Conservation (phyloP, 2,797 vertebrate species). For the Centropyge bicolor region DNA sequence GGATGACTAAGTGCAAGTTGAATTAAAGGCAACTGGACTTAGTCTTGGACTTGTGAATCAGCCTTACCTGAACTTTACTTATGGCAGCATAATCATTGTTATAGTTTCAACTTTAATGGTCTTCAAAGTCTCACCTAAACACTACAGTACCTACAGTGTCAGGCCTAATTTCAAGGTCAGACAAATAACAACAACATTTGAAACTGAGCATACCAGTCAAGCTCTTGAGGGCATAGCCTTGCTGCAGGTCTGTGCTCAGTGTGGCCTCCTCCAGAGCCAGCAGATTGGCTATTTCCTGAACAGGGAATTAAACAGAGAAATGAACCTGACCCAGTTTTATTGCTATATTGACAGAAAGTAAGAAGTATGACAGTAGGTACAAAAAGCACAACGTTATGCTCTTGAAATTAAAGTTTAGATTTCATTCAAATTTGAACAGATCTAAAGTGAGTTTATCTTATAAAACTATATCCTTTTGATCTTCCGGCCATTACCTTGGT, state of each 20-base stretch:
- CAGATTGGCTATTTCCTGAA: constrained; percentile 96
- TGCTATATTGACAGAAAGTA: background rate
- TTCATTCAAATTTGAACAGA: background rate
- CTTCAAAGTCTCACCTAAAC: background rate
- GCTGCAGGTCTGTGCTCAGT: constrained; percentile 96
- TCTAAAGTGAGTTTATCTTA: background rate
- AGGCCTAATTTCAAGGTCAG: background rate
- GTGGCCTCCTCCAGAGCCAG: constrained; percentile 97
- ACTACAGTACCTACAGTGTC: background rate
- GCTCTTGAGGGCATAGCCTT: constrained; percentile 98
- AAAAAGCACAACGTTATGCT: background rate
- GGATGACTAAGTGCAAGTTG: too few species aligned
- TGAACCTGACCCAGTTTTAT: background rate
- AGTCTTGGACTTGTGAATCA: too few species aligned
- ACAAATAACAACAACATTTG: background rate
- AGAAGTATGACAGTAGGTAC: background rate
- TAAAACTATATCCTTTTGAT: background rate
- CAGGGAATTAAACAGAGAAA: background rate
- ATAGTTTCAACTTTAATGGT: background rate
- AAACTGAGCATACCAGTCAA: constrained; percentile 89
- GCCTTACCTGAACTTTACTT: background rate
- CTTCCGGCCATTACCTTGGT: constrained; percentile 89
- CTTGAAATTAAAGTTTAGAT: background rate
- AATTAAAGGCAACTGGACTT: too few species aligned
- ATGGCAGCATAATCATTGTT: background rate